Evolutionary conservation across 2,797 vertebrate genomes (phyloP).

Genomic region (Parauchenoglanis punctatus): DNA sequence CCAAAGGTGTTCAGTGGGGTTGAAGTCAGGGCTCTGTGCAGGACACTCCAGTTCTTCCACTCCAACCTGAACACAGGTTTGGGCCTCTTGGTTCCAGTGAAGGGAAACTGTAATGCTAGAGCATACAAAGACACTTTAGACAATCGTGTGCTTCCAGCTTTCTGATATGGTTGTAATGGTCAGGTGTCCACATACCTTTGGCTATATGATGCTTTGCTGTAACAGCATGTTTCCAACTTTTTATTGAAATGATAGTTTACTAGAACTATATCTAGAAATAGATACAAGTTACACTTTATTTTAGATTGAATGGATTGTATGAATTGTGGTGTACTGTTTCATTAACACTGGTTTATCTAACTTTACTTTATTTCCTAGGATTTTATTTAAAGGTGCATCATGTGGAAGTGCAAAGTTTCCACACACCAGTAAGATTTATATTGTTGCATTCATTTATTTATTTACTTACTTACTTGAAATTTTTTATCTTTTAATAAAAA

Average conservation of each 20-base stretch:
- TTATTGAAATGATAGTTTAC: neutral
- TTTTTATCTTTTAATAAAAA: too few relatives aligned
- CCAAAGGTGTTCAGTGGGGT: too few relatives aligned
- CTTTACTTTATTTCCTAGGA: too few relatives aligned
- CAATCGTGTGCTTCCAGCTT: too few relatives aligned
- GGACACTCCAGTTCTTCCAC: too few relatives aligned
- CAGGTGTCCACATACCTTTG: too few relatives aligned
- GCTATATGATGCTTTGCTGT: neutral
- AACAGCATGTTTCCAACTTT: neutral
- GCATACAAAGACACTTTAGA: too few relatives aligned
- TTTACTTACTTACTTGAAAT: neutral
- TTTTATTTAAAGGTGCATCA: neutral
- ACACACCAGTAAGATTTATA: neutral
- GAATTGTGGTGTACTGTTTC: neutral
- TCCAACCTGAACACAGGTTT: too few relatives aligned
- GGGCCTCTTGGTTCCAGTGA: too few relatives aligned
- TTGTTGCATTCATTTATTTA: neutral
- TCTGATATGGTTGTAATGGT: too few relatives aligned
- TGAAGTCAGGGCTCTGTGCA: too few relatives aligned
- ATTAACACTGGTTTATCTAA: neutral
- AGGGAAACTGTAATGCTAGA: too few relatives aligned
- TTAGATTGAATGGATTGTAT: neutral
- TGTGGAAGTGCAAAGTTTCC: neutral
- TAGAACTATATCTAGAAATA: neutral
- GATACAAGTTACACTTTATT: neutral